Conservation (phyloP, 2,888 invertebrate species). For the Sinotaia quadrata region DNA sequence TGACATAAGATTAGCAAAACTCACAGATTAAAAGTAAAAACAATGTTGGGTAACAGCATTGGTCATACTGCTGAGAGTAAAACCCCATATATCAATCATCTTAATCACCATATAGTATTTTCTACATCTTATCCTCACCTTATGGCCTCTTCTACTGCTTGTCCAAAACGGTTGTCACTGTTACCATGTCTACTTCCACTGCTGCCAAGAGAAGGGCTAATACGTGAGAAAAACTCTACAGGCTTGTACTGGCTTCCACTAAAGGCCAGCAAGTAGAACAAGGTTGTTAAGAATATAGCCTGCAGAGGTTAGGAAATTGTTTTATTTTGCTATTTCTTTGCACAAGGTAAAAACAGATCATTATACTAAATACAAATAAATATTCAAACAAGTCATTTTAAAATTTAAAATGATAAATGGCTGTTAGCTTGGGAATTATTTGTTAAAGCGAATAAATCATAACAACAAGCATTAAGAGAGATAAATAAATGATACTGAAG, state of each 20-base stretch:
- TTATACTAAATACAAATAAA: no score
- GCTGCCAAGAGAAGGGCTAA: constrained; percentile 78
- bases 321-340: neutral
- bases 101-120: neutral
- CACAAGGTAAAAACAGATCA: neutral
- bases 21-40: no score
- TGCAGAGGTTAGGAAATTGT: constrained; percentile 71
- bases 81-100: no score
- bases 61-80: no score
- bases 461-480: neutral
- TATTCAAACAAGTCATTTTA: no score
- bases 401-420: no score
- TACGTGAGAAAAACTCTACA: constrained; percentile 86
- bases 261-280: constrained; percentile 94
- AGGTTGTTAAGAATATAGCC: constrained; percentile 96
- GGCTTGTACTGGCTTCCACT: constrained; percentile 92
- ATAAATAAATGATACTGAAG: neutral
- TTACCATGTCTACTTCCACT: constrained; percentile 1
- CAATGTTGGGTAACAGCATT: no score
- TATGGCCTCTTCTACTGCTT: constrained; percentile 74
- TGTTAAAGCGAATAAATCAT: neutral
- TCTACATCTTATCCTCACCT: constrained; percentile 69
- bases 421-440: no score
- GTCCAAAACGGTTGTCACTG: constrained; percentile 60
- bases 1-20: no score